Percentiles rank a stretch among this genome's conserved stretches.
phyloP scores from a whole-genome alignment of 2,797 vertebrate genomes.

The Hirundo rustica region DNA sequence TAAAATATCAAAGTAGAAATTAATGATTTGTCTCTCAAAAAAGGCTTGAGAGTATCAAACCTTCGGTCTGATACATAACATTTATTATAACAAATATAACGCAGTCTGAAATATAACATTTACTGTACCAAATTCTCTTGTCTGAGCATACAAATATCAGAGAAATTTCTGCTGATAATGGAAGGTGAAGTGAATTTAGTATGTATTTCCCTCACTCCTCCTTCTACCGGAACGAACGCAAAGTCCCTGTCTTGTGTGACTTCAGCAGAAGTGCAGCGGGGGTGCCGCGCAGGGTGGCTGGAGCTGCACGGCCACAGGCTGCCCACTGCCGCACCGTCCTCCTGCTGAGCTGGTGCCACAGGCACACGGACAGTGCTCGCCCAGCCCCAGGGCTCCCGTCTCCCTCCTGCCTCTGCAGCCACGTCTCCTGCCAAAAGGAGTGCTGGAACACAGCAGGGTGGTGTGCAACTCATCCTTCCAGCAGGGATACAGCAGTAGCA shows the following conservation, averaged over 20 bases:
- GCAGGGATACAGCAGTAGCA: neutral
- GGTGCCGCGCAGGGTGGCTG: rapidly evolving
- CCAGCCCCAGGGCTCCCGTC: rapidly evolving
- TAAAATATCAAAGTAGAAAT: neutral
- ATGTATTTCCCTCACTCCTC: neutral
- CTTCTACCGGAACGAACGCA: neutral
- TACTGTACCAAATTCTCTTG: neutral
- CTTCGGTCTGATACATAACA: neutral
- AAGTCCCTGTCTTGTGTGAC: neutral
- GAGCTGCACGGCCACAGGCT: neutral
- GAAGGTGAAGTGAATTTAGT: neutral
- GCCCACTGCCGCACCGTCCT: rapidly evolving
- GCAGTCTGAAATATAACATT: neutral
- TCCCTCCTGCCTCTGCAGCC: neutral
- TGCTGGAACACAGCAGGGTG: rapidly evolving
- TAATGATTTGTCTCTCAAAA: neutral
- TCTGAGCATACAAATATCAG: neutral
- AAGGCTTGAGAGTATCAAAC: neutral
- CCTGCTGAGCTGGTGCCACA: rapidly evolving
- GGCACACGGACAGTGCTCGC: neutral
- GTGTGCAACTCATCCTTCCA: neutral
- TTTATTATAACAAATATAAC: too few relatives aligned
- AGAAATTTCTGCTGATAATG: neutral
- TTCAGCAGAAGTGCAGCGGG: neutral
- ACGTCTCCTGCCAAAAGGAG: neutral